Percentiles rank a stretch among this genome's conserved stretches.
These are phyloP conservation scores for Bubo blakistoni DNA, from an alignment of 2,113 vertebrate genomes.

Conservation along the genomic window DNA sequence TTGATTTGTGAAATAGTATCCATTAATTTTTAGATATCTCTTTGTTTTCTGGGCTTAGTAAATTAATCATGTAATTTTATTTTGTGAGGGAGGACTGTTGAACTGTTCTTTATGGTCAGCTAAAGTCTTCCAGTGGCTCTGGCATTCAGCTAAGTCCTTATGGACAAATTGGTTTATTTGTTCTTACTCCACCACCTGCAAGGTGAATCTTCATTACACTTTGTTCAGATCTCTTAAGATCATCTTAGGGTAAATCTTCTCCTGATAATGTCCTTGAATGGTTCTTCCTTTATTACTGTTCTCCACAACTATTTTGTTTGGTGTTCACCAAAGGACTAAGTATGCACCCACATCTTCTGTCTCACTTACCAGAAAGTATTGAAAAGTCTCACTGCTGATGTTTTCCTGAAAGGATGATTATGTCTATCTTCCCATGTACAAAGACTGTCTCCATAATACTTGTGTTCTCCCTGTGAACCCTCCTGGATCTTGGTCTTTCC, in stretches of 20 bases:
- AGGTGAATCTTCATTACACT: not conserved
- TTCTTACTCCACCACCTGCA: not conserved
- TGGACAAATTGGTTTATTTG: not conserved
- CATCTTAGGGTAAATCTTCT: not conserved
- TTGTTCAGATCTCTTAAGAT: not conserved
- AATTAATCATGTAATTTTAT: not conserved
- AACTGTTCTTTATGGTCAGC: not conserved
- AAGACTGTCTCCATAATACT: not conserved
- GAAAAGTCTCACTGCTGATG: not conserved
- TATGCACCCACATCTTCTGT: not conserved
- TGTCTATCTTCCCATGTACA: not conserved
- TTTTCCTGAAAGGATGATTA: not conserved
- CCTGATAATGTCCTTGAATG: not conserved
- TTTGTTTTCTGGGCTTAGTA: not conserved
- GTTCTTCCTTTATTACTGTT: not conserved
- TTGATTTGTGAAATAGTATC: not conserved
- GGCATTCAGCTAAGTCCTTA: not conserved
- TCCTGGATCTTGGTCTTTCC: not conserved
- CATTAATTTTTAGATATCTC: not conserved
- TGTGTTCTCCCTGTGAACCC: rapidly evolving
- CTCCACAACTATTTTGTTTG: not conserved
- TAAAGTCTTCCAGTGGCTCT: not conserved
- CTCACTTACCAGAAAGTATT: not conserved
- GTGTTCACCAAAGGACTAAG: not conserved
- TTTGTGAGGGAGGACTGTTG: not conserved